Evolutionary conservation across 2,113 vertebrate genomes (phyloP), one percentile per base, ranked within the genome.

Genomic region (Pseudorhombus dupliciocellatus): DNA sequence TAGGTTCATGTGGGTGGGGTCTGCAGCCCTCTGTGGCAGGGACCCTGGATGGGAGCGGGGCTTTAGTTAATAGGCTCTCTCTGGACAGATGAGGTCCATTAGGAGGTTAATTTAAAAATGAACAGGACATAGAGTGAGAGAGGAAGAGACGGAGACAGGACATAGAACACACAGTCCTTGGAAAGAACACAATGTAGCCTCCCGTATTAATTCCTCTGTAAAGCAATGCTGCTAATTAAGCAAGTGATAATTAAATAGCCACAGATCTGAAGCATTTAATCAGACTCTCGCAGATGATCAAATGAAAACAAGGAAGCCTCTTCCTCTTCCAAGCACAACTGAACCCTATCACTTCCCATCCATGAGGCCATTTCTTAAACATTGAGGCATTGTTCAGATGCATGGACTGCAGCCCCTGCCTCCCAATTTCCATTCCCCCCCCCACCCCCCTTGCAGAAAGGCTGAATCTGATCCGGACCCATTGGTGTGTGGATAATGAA

Each of bases 401-500:
- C 92, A 89, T 83, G 84, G 74, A 86, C 89, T 90, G 86, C 86
- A 88, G 86, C 79, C 80, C 79, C 78, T 79, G 68, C 74, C 79
- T 87, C 87, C 89, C 83, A 86, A 93, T 93, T 93, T 92, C 90
- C 90, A 92, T 90, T 87, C 86, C 86, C 80, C 62, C 44, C 83
- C 85, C 88, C 85, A 85, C 86, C 86, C 81, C 65, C 51, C 84
- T 84, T 87, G 84, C 87, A 86, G 88, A 89, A 90, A 83, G 88
- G 67, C 84, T 90, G 92, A 93, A 92, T 94, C 91, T 92, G 92
- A 93, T 93, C 92, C 90, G 89, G 88, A 90, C 83, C 79, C 93
- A 94, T 91, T 94, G 93, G 92, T 93, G 93, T 93, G 93, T 94
- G 93, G 90, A 93, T 94, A 94, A 94, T 94, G 93, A 94, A 93